These are phyloP conservation scores for Sander lucioperca DNA, from an alignment of 2,113 vertebrate species.

Conservation along the genomic window DNA sequence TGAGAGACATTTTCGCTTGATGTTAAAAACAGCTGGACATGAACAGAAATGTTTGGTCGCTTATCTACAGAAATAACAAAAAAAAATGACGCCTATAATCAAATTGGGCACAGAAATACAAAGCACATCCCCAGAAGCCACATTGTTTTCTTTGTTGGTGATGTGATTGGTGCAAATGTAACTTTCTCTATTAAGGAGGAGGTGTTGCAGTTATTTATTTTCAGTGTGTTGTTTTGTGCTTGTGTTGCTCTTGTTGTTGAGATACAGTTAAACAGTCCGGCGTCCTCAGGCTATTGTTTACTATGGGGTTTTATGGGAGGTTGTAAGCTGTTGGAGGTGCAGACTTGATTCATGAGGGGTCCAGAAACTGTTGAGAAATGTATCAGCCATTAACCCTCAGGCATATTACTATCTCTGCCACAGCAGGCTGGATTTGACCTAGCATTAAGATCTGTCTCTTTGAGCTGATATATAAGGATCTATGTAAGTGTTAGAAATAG, in stretches of 20 bases:
- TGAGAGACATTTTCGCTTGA: background rate
- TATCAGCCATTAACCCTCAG: conserved; percentile 21
- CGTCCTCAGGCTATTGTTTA: conserved; percentile 25
- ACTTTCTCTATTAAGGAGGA: background rate
- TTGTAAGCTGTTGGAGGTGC: conserved; percentile 8
- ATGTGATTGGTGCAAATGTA: background rate
- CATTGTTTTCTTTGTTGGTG: background rate
- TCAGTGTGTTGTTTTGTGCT: background rate
- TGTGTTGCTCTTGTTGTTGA: conserved; percentile 2
- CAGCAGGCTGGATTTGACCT: background rate
- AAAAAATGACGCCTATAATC: background rate
- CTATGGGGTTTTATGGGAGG: conserved; percentile 7
- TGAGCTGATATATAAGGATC: background rate
- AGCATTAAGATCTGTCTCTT: background rate
- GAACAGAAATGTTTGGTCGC: background rate
- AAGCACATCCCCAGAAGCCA: background rate
- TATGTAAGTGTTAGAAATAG: background rate
- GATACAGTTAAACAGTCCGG: background rate
- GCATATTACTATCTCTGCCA: conserved; percentile 4
- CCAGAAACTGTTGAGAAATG: conserved; percentile 11
- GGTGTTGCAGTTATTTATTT: background rate
- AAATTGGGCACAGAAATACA: background rate
- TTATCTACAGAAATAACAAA: background rate
- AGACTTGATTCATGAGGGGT: conserved; percentile 49
- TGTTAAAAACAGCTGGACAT: background rate